phyloP scores from a whole-genome alignment of 2,888 invertebrate genomes.

The Marronus borbonicus region DNA sequence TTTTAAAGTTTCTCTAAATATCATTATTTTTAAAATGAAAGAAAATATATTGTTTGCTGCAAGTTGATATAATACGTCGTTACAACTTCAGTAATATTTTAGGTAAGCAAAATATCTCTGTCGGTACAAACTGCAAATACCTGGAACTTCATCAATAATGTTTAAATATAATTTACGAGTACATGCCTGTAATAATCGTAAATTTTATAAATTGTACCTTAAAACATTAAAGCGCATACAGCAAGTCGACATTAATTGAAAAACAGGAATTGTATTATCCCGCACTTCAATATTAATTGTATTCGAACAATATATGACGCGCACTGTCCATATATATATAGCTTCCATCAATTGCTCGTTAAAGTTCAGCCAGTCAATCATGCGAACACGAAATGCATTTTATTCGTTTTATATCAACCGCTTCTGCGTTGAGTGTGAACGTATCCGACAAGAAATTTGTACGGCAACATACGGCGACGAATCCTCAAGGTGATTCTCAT shows the following conservation, averaged over 20 bases:
- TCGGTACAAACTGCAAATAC: no score
- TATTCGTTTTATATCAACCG: neutral
- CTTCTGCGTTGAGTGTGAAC: neutral
- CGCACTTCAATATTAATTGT: neutral
- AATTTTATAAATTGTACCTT: no score
- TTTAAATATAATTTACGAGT: no score
- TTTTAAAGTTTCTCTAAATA: no score
- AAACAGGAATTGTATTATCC: neutral
- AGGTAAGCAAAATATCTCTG: no score
- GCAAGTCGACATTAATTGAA: neutral
- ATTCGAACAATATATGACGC: neutral
- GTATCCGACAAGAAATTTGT: neutral
- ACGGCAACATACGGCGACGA: neutral
- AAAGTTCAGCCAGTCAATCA: neutral
- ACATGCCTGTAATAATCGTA: no score
- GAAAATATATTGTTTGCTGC: no score
- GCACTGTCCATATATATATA: neutral
- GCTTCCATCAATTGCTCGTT: conserved; percentile 1
- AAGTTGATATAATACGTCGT: no score
- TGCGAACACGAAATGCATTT: neutral
- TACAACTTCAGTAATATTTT: no score
- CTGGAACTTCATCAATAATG: no score
- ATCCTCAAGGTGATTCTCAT: neutral
- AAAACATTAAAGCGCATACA: no score
- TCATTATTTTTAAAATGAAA: no score